Evolutionary conservation across 2,797 vertebrate genomes (phyloP).

Genomic region (Stomatorhinus walkeri): DNA sequence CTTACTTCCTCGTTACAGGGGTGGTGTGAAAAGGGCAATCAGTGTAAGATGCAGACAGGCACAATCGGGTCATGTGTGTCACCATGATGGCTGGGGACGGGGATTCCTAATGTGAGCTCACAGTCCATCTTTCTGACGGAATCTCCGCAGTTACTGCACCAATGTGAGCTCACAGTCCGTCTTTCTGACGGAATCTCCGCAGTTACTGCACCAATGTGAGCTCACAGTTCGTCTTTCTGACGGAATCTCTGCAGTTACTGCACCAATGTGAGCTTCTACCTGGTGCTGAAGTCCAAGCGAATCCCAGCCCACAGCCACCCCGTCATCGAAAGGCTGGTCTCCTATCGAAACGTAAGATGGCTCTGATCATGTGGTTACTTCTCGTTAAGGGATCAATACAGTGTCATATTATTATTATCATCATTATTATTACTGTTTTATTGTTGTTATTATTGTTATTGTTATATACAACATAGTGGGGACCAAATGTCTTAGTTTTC

Average conservation of each 20-base stretch:
- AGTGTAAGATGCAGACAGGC: neutral
- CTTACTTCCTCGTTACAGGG: neutral
- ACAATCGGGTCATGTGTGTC: neutral
- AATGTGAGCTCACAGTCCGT: neutral
- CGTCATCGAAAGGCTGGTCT: conserved; percentile 81
- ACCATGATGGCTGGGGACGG: neutral
- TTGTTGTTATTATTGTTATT: neutral
- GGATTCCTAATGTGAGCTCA: neutral
- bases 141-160: conserved; percentile 74
- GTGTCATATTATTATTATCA: neutral
- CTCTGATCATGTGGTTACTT: neutral
- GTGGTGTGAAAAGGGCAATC: neutral
- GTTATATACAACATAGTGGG: neutral
- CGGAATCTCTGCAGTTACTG: conserved; percentile 68
- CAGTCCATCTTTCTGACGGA: neutral
- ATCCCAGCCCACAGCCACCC: conserved; percentile 80
- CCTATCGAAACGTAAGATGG: conserved; percentile 74
- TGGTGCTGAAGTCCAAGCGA: conserved; percentile 84
- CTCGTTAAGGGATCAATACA: neutral
- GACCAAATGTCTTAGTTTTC: neutral
- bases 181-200: conserved; percentile 14
- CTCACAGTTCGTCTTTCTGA: neutral
- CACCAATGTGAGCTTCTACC: conserved; percentile 90
- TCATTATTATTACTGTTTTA: neutral
- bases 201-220: conserved; percentile 71